phyloP scores from a whole-genome alignment of 2,888 invertebrate genomes.

The Dromius quadrimaculatus region DNA sequence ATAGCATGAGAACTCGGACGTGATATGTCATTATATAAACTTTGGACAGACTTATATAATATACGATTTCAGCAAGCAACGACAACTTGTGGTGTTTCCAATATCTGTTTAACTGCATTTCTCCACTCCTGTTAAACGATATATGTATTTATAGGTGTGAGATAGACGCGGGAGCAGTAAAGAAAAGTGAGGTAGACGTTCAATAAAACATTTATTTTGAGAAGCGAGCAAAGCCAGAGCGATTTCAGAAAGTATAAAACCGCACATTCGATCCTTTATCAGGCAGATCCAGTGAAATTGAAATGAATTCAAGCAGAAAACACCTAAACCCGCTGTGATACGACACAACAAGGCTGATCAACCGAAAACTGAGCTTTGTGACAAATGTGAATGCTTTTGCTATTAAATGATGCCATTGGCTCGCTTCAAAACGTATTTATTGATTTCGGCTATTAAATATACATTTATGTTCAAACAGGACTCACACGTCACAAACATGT shows the following conservation, averaged over 20 bases:
- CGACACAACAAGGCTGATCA: conserved; percentile 26
- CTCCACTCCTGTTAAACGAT: conserved; percentile 19
- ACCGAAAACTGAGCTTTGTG: conserved; percentile 41
- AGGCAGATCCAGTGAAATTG: conserved; percentile 45
- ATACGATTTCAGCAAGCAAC: too few species aligned
- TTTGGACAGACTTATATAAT: too few species aligned
- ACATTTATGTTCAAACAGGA: conserved; percentile 39
- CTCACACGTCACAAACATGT: conserved; percentile 29
- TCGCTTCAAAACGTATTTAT: conserved; percentile 19
- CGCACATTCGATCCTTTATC: conserved; percentile 35
- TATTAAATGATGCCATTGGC: conserved; percentile 40
- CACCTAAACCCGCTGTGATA: conserved; percentile 41
- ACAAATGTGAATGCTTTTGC: conserved; percentile 46
- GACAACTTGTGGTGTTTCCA: too few species aligned
- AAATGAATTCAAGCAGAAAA: conserved; percentile 51
- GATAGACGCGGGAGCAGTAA: conserved; percentile 19
- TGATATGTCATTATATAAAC: too few species aligned
- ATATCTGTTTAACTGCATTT: background rate
- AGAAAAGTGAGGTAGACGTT: conserved; percentile 26
- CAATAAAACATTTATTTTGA: conserved; percentile 42
- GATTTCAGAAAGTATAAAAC: conserved; percentile 32
- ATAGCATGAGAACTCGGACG: too few species aligned
- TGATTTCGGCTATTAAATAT: conserved; percentile 45
- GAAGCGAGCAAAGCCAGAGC: background rate
- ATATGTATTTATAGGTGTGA: conserved; percentile 25